Percentiles rank a stretch among this genome's conserved stretches.
phyloP scores from a whole-genome alignment of 1,140 invertebrate species.

The Wasmannia auropunctata region DNA sequence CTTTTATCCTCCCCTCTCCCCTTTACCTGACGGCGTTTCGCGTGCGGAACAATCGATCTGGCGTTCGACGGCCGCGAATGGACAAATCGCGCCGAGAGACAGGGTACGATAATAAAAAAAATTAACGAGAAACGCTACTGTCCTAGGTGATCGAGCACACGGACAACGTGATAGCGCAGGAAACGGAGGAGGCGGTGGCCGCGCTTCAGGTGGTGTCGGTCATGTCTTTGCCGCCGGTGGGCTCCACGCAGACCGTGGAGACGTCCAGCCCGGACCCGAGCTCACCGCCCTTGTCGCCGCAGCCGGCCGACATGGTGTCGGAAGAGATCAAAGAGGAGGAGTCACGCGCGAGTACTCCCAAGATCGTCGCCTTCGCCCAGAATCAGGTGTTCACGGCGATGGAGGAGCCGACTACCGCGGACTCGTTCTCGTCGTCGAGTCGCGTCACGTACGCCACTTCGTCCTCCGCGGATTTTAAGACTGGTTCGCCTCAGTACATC shows the following conservation, averaged over 20 bases:
- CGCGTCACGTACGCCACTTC: slow-evolving; percentile 74
- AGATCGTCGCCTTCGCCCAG: slow-evolving; percentile 77
- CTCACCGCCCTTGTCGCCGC: slow-evolving; percentile 84
- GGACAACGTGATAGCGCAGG: slow-evolving; percentile 85
- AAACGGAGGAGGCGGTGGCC: slow-evolving; percentile 86
- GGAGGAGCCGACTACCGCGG: slow-evolving; percentile 73
- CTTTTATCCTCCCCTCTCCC: neutral
- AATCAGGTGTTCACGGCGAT: slow-evolving; percentile 76
- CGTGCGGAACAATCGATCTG: neutral
- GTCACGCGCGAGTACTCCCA: slow-evolving; percentile 78
- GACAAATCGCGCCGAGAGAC: neutral
- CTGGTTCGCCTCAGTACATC: slow-evolving; percentile 75
- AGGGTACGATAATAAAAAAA: neutral
- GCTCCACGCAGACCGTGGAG: slow-evolving; percentile 87
- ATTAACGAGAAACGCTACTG: neutral
- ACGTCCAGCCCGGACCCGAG: slow-evolving; percentile 85
- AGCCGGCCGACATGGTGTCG: slow-evolving; percentile 76
- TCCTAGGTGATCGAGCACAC: slow-evolving; percentile 86
- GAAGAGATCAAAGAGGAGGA: slow-evolving; percentile 79
- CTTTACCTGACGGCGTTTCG: neutral
- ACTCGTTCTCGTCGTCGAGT: slow-evolving; percentile 69
- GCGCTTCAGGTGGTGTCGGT: slow-evolving; percentile 86
- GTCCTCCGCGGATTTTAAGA: slow-evolving; percentile 71
- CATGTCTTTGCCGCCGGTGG: slow-evolving; percentile 86
- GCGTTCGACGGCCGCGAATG: neutral